Evolutionary conservation across 2,113 vertebrate species (phyloP).

Genomic region (Galemys pyrenaicus): DNA sequence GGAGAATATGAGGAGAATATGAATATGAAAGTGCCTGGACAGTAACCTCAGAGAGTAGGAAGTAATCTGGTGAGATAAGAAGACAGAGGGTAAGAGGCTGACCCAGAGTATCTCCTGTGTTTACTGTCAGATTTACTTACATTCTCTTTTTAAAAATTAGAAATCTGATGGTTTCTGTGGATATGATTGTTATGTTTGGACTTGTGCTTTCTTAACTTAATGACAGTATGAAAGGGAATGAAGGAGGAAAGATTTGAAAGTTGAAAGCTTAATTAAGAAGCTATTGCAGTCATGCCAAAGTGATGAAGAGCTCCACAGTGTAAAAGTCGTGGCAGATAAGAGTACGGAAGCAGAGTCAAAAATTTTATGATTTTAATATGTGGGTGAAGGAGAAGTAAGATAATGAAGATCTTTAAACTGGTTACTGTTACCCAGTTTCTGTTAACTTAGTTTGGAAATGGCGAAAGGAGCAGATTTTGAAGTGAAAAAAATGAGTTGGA

Average conservation of each 20-base stretch:
- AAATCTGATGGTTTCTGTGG: not conserved
- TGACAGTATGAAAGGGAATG: not conserved
- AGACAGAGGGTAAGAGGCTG: not conserved
- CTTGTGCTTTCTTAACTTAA: not conserved
- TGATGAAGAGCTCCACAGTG: not conserved
- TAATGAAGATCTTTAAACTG: not conserved
- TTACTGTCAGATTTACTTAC: not conserved
- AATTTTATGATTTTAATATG: not conserved
- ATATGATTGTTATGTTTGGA: not conserved
- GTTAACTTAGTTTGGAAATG: slow-evolving; percentile 25
- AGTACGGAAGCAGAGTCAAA: not conserved
- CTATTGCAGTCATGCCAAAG: not conserved
- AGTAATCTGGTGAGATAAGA: not conserved
- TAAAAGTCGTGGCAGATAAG: not conserved
- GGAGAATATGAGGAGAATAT: not conserved
- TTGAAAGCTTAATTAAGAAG: not conserved
- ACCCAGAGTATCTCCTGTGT: not conserved
- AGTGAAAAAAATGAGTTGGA: not conserved
- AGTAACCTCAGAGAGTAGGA: not conserved
- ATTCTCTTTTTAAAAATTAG: not conserved
- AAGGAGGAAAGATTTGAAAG: not conserved
- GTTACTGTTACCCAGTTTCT: not conserved
- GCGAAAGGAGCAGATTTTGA: not conserved
- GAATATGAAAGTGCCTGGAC: not conserved
- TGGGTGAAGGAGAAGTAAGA: not conserved